These are phyloP conservation scores for Noctua fimbriata DNA, from an alignment of 2,888 invertebrate species.

Conservation along the genomic window DNA sequence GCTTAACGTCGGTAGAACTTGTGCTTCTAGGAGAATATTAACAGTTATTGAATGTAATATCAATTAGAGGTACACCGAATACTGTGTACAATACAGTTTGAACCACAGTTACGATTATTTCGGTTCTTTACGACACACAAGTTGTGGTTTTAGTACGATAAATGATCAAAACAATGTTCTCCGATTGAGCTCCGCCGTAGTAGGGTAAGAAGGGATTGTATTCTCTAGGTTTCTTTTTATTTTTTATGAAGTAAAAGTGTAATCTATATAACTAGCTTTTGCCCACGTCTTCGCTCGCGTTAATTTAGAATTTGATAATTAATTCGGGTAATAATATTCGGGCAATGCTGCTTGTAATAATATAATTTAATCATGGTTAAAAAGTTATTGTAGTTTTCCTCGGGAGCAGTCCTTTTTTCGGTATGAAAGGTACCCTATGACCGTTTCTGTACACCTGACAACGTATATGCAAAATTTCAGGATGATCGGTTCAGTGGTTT, in stretches of 20 bases:
- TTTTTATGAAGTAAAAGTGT: neutral
- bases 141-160: neutral
- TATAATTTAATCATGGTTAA: too few species aligned
- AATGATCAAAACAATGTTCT: neutral
- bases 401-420: too few species aligned
- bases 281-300: too few species aligned
- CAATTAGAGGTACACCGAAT: conserved; percentile 20
- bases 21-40: neutral
- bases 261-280: neutral
- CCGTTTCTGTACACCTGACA: too few species aligned
- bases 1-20: too few species aligned
- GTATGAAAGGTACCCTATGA: too few species aligned
- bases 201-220: neutral
- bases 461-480: too few species aligned
- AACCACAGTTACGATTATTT: conserved; percentile 18
- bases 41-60: conserved; percentile 16
- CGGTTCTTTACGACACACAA: conserved; percentile 24
- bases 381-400: too few species aligned
- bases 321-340: too few species aligned
- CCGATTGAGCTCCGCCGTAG: neutral
- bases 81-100: neutral
- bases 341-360: too few species aligned
- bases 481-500: too few species aligned
- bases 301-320: too few species aligned
- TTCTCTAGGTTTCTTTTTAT: neutral